A percentile compares a stretch with the other conserved stretches of the same genome.
These are phyloP conservation scores for Drosophila paranaensis DNA, from an alignment of 2,888 invertebrate species.

Conservation along the genomic window DNA sequence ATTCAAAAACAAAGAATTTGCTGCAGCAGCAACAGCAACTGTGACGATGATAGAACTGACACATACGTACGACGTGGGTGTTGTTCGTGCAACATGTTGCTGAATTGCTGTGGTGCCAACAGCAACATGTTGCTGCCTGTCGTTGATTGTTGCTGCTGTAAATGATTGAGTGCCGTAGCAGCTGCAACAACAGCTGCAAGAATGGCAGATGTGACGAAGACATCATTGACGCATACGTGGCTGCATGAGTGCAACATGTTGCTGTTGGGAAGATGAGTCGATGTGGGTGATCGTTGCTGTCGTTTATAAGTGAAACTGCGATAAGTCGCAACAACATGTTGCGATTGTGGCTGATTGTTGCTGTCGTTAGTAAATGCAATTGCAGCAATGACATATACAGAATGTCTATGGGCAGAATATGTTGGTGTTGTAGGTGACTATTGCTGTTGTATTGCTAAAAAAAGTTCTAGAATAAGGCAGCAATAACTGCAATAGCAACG, in stretches of 20 bases:
- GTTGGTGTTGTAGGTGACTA: neutral
- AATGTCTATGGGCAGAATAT: no score
- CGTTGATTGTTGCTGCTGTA: neutral
- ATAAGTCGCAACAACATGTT: neutral
- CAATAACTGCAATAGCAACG: neutral
- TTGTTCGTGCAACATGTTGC: constrained; percentile 46
- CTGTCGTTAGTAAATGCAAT: no score
- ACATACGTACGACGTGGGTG: constrained; percentile 22
- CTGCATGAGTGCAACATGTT: neutral
- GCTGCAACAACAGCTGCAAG: constrained; percentile 15
- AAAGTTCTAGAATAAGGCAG: no score
- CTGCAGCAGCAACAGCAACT: constrained; percentile 22
- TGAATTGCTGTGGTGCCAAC: neutral
- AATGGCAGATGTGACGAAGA: constrained; percentile 24
- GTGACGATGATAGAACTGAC: constrained; percentile 30
- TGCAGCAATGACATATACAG: no score
- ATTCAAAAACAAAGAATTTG: constrained; percentile 61
- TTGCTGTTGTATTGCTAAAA: neutral
- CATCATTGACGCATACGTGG: constrained; percentile 15
- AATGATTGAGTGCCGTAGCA: neutral
- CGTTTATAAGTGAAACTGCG: neutral
- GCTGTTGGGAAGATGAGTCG: no score
- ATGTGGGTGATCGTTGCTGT: neutral
- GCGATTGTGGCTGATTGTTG: neutral
- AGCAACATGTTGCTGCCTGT: neutral